phyloP scores from a whole-genome alignment of 1,140 invertebrate genomes.

The Drosophila carrolli region DNA sequence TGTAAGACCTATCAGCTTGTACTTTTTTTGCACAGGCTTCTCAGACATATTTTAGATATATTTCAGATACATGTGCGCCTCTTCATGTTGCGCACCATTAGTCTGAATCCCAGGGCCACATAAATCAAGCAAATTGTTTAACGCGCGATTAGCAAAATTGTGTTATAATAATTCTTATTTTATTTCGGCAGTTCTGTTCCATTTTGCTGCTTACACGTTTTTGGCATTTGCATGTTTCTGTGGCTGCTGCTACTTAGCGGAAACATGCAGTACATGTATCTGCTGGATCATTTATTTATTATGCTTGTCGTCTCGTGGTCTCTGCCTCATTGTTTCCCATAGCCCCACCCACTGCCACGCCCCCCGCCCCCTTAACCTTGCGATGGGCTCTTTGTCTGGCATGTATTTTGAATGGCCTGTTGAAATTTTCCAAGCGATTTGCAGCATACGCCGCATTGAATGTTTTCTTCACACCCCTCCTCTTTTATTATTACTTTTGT shows the following conservation, averaged over 20 bases:
- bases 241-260: slow-evolving; percentile 34
- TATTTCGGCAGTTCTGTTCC: slow-evolving; percentile 45
- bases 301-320: slow-evolving; percentile 51
- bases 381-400: slow-evolving; percentile 38
- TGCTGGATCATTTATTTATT: slow-evolving; percentile 62
- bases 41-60: not conserved
- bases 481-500: slow-evolving; percentile 23
- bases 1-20: no score
- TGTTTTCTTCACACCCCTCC: slow-evolving; percentile 28
- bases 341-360: not conserved
- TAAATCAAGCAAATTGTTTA: slow-evolving; percentile 82
- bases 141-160: slow-evolving; percentile 81
- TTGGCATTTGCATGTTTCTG: slow-evolving; percentile 58
- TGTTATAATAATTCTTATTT: slow-evolving; percentile 76
- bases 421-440: slow-evolving; percentile 81
- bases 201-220: slow-evolving; percentile 42
- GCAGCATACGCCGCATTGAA: slow-evolving; percentile 80
- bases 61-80: not conserved
- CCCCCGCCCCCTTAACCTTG: slow-evolving; percentile 13
- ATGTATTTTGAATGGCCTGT: slow-evolving; percentile 56
- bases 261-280: slow-evolving; percentile 44
- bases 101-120: slow-evolving; percentile 31
- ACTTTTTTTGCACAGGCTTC: no score
- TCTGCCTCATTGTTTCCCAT: not conserved
- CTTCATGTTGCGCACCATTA: slow-evolving; percentile 23